Evolutionary conservation across 2,797 vertebrate genomes (phyloP), one percentile per base, ranked within the genome.

Genomic region (Gymnodraco acuticeps): DNA sequence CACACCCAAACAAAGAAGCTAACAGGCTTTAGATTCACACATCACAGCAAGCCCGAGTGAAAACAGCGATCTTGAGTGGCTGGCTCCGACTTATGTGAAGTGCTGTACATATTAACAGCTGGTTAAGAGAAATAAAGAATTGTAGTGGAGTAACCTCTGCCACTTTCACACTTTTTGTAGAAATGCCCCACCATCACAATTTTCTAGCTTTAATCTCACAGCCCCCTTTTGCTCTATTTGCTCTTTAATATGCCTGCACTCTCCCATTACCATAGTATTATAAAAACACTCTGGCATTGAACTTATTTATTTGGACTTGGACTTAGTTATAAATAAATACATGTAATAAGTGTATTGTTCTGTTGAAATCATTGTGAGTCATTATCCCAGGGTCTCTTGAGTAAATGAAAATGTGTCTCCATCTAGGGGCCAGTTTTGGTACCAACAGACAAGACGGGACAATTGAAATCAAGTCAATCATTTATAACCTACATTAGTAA

Each of bases 351-450:
- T 9, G 6, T 42, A 23, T 52, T 80, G 23, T 38, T 70, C 17
- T 60, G 15, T 11, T 64, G n/a, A 9, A 38, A 17, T 33, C 13
- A 9, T 46, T n/a, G 48, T 15, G 2, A 10, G 17, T 33, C 27
- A 27, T 27, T 27, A 9, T 38, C 33, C 33, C 33, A 3, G 1
- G 1, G 10, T 45, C 33, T 41, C 56, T 17, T 67, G 43, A 10
- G 20, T 16, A 80, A 77, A 56, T 86, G 52, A 41, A 55, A 53
- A 19, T 16, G 27, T 81, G 77, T 77, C 90, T 67, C 93, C 94
- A 93, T 90, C 94, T 94, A 89, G 89, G 93, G 93, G 88, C 43
- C 0, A 14, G 5, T 12, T 53, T 2, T 0, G 9, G 66, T 63
- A 81, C 64, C 6, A 67, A 73, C 86, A 70, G 12, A 38, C 0